Evolutionary conservation across 2,888 invertebrate genomes (phyloP), one percentile per base, ranked within the genome.

Genomic region (Pegoplata infirma): DNA sequence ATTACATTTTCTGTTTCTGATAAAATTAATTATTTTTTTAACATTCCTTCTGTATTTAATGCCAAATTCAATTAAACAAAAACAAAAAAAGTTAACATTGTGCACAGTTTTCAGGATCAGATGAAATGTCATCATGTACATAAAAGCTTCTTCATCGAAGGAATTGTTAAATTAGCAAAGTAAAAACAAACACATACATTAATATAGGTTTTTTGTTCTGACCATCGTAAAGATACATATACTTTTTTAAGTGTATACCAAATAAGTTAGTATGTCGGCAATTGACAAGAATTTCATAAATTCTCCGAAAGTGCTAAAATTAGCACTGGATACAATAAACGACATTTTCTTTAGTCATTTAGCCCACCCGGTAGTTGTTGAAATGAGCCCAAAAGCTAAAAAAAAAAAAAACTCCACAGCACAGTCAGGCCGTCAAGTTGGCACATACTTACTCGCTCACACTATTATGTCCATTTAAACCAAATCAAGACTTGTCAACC

Each of bases 271-370:
- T 46, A 47, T 21, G 59, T 40, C 67, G 74, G 75, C 72, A 80
- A 72, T 76, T 76, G 76, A 81, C 72, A 74, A 55, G 61, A 81
- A 81, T 82, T 81, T 79, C 56, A 66, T 68, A 80, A 82, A 82
- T 82, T 81, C 82, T 72, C n/a, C 44, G 75, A 76, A 80, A 82
- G 80, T 82, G 78, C 78, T 81, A 80, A 81, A 82, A 81, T 82
- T 82, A 82, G 82, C 81, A 81, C 75, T 77, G 73, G 36, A 61
- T 71, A 76, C 77, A 81, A 74, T 69, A 46, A 68, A 46, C 51
- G 28, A 49, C 36, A 40, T 36, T 64, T 71, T 47, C 16, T 25
- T 66, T 44, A 1, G 28, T 12, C 16, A n/a, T 40, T 51, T 28
- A 44, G 51, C 51, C 76, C 67, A 66, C 66, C 71, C 64, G 66